Evolutionary conservation across 1,140 invertebrate species (phyloP), one percentile per base, ranked within the genome.

Genomic region (Galendromus occidentalis): DNA sequence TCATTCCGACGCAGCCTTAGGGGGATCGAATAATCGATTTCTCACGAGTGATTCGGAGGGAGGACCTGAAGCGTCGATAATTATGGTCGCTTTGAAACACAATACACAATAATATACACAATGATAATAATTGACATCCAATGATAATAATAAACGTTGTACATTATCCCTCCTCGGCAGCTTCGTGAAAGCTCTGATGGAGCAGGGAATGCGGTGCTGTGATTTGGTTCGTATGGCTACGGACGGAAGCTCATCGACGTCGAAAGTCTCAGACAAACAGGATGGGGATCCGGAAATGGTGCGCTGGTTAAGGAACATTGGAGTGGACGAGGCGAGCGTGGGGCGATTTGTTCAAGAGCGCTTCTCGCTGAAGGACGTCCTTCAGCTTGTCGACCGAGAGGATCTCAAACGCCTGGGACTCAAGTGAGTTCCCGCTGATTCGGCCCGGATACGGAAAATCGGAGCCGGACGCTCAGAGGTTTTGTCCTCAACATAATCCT

Each of bases 281-380:
- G 67, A 69, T 25, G 66, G 64, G 55, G 74, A 74, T 69, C 71
- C 71, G 67, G 68, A 69, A 33, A 64, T 77, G 41, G 71, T 75
- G 7, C 28, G 55, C 4, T 78, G 75, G 75, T 67, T 78, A n/a
- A 65, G 70, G 64, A 64, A 68, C 7, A 69, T 73, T 18, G 66
- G 67, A 29, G 59, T 74, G 64, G 75, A 76, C 66, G 66, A 72
- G 25, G 67, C 73, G 51, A 70, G 67, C 18, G 71, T 71, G 45
- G 75, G 77, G 28, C 68, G 84, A 82, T 82, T 91, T 71, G 70
- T 84, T 20, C 73, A 79, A 64, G 85, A 91, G 74, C 83, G 87
- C 67, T 91, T 87, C 72, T 85, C 82, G 7, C 80, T 87, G 69
- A 81, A 85, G 64, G 87, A 91, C 75, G 75, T 92, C 30, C 75